A percentile compares a stretch with the other conserved stretches of the same genome.
Evolutionary conservation across 1,140 invertebrate species (phyloP).

Genomic region (Brachionus rubens): DNA sequence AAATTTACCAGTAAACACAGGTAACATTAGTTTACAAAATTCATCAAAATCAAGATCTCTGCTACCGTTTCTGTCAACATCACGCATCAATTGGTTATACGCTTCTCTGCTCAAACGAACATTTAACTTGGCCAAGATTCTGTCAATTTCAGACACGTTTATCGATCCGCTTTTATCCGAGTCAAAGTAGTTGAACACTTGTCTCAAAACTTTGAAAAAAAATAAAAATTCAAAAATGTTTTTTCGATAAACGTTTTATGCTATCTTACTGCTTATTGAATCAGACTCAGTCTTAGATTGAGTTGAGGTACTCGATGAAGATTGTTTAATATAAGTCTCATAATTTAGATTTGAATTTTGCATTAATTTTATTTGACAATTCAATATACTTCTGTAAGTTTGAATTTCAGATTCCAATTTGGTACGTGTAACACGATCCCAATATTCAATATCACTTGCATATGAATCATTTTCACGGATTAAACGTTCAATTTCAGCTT

Average conservation of each 20-base stretch:
- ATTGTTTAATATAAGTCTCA: conserved; percentile 5
- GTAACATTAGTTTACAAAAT: conserved; percentile 34
- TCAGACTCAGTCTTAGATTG: not conserved
- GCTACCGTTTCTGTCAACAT: conserved; percentile 20
- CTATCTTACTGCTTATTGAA: not conserved
- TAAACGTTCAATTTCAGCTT: conserved; percentile 9
- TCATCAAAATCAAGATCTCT: conserved; percentile 31
- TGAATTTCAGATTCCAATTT: conserved; percentile 45
- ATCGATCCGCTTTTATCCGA: conserved; percentile 35
- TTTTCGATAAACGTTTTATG: not conserved
- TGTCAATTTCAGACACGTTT: conserved; percentile 13
- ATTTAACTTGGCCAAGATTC: conserved; percentile 1
- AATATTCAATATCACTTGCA: conserved; percentile 32
- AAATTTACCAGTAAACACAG: conserved; percentile 25
- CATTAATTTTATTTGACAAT: conserved; percentile 43
- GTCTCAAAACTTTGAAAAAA: conserved; percentile 19
- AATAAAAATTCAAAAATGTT: not conserved
- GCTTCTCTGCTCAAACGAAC: conserved; percentile 15
- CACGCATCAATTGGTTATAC: conserved; percentile 18
- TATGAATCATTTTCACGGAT: not conserved
- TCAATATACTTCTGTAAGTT: conserved; percentile 41
- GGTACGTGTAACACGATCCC: conserved; percentile 29
- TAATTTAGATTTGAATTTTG: conserved; percentile 29
- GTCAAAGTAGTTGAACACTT: conserved; percentile 44
- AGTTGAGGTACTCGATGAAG: not conserved